Conservation (phyloP, 2,113 vertebrate species). For the Cathartes aura region DNA sequence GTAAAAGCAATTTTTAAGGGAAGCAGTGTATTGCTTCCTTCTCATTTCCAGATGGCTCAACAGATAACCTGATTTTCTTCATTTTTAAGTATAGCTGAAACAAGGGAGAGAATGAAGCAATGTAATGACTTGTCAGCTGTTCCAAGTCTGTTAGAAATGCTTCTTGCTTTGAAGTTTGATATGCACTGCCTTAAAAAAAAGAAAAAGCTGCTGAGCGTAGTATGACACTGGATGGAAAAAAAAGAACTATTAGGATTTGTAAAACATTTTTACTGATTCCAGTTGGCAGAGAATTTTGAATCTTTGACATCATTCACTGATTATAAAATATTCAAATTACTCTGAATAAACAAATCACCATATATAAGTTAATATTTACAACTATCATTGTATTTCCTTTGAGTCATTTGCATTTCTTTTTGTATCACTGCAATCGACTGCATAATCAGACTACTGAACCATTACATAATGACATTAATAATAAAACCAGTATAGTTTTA, state of each 20-base stretch:
- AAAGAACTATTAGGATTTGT: neutral
- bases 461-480: neutral
- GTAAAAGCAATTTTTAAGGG: neutral
- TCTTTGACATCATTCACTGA: neutral
- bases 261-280: neutral
- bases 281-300: neutral
- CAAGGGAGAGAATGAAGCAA: neutral
- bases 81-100: neutral
- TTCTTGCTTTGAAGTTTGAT: neutral
- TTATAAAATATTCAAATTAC: neutral
- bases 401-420: neutral
- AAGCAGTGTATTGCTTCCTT: neutral
- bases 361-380: neutral
- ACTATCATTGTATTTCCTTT: neutral
- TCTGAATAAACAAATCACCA: neutral
- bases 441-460: neutral
- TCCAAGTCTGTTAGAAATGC: neutral
- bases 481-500: neutral
- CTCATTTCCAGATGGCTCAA: neutral
- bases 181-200: neutral
- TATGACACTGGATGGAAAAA: neutral
- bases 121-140: neutral
- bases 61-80: neutral
- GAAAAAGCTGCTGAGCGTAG: neutral
- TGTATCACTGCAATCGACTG: neutral